Evolutionary conservation across 2,797 vertebrate genomes (phyloP), one percentile per base, ranked within the genome.

Genomic region (Channa striata): DNA sequence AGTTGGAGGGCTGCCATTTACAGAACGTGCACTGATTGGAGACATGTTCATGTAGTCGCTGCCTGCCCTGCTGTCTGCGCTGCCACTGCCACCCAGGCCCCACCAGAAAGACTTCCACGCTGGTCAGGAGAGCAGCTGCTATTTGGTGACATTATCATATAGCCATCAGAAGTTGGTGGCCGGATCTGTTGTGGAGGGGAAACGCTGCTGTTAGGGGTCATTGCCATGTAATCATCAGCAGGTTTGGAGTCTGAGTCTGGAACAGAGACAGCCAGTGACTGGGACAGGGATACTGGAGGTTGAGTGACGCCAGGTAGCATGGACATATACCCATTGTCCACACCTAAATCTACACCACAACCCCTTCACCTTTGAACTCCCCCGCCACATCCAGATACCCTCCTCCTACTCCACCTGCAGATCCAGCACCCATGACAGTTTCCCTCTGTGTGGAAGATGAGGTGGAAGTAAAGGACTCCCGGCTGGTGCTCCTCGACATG

Each of bases 41-140:
- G 94, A 96, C 95, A 96, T 96, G 84, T 95, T 95, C 94, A 96
- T 91, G 30, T 96, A 96, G 78, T 96, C 95, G 11, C 93, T 92
- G 58, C 87, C 90, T 8, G 90, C 85, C 46, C 90, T 81, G 70
- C 91, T 92, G 59, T 95, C 94, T 4, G 92, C 91, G 48, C 89
- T 94, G 25, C 93, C 89, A 9, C 88, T 91, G 71, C 89, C 39
- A 91, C 23, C 92, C 93, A 94, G 19, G 82, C 80, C 5, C 86
- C 90, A 14, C 84, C 89, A 40, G 90, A 81, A 20, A 94, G 89
- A 30, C 91, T 86, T 0, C 90, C 92, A 23, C 89, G 87, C 70
- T 87, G 85, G 40, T 93, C 91, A 1, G 94, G 95, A 2, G 95
- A 96, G 65, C 93, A 94, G 84, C 95, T 95, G 59, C 92, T 85